Conservation (phyloP, 2,797 vertebrate genomes). For the Aldrovandia affinis region DNA sequence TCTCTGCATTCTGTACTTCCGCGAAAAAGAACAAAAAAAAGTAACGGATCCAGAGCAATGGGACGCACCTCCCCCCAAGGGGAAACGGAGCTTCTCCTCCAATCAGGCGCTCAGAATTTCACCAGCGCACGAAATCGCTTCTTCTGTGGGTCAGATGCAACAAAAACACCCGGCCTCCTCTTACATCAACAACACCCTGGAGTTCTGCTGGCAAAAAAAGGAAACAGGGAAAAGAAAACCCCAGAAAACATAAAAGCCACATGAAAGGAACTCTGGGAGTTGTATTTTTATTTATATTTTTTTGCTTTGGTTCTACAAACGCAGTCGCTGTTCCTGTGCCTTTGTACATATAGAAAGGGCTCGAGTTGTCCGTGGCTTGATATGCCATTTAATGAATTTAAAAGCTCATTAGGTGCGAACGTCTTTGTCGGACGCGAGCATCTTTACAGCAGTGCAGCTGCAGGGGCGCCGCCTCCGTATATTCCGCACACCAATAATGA, state of each 20-base stretch:
- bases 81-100: constrained; percentile 47
- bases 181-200: constrained; percentile 25
- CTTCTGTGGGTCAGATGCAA: not conserved
- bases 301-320: not conserved
- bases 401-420: constrained; percentile 42
- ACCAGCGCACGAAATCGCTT: constrained; percentile 29
- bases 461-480: not conserved
- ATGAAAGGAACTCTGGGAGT: constrained; percentile 35
- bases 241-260: constrained; percentile 17
- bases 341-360: not conserved
- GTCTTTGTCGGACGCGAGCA: not conserved
- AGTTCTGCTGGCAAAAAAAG: constrained; percentile 15
- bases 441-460: not conserved
- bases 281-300: constrained; percentile 38
- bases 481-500: not conserved
- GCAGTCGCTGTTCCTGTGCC: not conserved
- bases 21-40: constrained; percentile 14
- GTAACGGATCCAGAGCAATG: not conserved
- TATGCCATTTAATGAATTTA: constrained; percentile 31
- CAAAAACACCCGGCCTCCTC: constrained; percentile 31
- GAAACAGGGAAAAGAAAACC: constrained; percentile 33
- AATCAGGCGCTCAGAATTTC: constrained; percentile 49
- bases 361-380: constrained; percentile 28
- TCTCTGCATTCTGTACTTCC: constrained; percentile 58
- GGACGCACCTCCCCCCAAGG: not conserved